phyloP scores from a whole-genome alignment of 2,113 vertebrate species.

The Xiphophorus maculatus region DNA sequence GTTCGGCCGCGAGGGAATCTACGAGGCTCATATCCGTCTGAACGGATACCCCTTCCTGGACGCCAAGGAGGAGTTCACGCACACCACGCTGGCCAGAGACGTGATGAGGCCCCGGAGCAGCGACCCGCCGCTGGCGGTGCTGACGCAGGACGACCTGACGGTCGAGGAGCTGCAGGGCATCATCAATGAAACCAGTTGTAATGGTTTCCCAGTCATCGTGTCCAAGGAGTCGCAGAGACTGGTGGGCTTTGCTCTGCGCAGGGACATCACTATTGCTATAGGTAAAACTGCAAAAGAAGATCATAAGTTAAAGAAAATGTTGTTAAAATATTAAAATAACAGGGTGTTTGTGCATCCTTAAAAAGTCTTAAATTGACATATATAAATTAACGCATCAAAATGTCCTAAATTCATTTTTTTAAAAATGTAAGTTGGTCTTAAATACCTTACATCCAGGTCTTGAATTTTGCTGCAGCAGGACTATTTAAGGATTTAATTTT shows the following conservation, averaged over 20 bases:
- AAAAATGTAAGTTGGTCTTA: too few relatives aligned
- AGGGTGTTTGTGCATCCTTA: too few relatives aligned
- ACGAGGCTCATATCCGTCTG: constrained; percentile 96
- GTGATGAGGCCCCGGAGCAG: constrained; percentile 95
- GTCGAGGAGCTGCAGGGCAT: constrained; percentile 92
- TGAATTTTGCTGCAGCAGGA: too few relatives aligned
- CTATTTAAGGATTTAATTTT: too few relatives aligned
- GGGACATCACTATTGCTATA: constrained; percentile 98
- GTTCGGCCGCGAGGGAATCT: constrained; percentile 97
- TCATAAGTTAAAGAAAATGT: background rate
- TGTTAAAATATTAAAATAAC: too few relatives aligned
- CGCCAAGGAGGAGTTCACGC: constrained; percentile 98
- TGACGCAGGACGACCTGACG: constrained; percentile 97
- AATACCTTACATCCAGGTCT: too few relatives aligned
- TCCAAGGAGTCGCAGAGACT: constrained; percentile 97
- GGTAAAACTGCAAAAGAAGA: constrained; percentile 75
- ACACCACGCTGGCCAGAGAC: constrained; percentile 93
- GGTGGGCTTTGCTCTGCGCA: constrained; percentile 96
- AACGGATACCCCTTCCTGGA: constrained; percentile 99
- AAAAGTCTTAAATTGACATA: too few relatives aligned
- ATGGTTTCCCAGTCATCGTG: constrained; percentile 98
- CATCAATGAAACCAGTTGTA: constrained; percentile 96
- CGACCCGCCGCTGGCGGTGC: constrained; percentile 90
- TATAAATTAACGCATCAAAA: too few relatives aligned
- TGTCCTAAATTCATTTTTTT: too few relatives aligned